Conservation (phyloP, 2,888 invertebrate species). For the Drosophila melanocephala region DNA sequence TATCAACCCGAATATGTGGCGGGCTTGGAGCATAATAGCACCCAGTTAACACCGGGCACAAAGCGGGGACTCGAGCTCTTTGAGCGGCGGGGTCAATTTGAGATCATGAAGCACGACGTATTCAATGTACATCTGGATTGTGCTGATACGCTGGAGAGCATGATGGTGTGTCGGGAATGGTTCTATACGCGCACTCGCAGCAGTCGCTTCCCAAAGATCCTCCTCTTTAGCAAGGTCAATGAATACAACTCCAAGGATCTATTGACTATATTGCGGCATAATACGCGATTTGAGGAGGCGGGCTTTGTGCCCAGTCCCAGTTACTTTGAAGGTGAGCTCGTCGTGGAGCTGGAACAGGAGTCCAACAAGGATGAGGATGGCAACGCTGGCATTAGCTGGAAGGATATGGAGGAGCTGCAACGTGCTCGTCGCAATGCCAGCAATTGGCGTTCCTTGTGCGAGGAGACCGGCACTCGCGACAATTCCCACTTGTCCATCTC, state of each 20-base stretch:
- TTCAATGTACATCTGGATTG: slow-evolving; percentile 69
- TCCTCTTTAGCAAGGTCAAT: slow-evolving; percentile 68
- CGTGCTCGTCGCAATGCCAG: slow-evolving; percentile 65
- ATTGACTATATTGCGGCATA: slow-evolving; percentile 59
- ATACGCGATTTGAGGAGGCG: slow-evolving; percentile 67
- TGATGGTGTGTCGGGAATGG: slow-evolving; percentile 74
- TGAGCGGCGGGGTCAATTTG: slow-evolving; percentile 58
- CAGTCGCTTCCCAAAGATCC: slow-evolving; percentile 61
- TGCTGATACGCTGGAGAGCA: slow-evolving; percentile 70
- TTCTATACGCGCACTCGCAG: slow-evolving; percentile 60
- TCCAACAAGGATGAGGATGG: slow-evolving; percentile 7
- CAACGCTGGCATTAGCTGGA: slow-evolving; percentile 54
- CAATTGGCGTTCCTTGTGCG: slow-evolving; percentile 68
- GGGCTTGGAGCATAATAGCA: slow-evolving; percentile 43
- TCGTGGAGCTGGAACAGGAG: slow-evolving; percentile 22
- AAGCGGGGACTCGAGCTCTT: slow-evolving; percentile 53
- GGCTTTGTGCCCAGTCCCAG: slow-evolving; percentile 65
- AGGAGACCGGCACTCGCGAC: slow-evolving; percentile 60
- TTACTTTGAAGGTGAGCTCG: slow-evolving; percentile 56
- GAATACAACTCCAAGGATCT: slow-evolving; percentile 74
- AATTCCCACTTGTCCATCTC: slow-evolving; percentile 60
- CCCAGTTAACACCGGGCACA: slow-evolving; percentile 48
- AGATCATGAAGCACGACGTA: slow-evolving; percentile 57
- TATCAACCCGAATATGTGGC: slow-evolving; percentile 56
- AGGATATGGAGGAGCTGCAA: slow-evolving; percentile 70